Evolutionary conservation across 2,113 vertebrate species (phyloP).

Genomic region (Girardinichthys multiradiatus): DNA sequence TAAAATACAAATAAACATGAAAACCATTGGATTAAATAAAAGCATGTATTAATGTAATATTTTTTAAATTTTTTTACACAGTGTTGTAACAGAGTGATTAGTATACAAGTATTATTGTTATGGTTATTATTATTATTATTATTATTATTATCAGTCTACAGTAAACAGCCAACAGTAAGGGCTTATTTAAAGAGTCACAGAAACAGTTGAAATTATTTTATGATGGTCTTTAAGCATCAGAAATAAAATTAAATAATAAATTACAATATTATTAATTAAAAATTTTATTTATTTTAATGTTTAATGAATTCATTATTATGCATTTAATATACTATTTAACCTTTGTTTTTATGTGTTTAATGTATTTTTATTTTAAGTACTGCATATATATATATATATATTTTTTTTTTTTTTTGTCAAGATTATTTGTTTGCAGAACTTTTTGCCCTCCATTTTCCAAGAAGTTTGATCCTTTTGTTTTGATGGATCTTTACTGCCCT

Average conservation of each 20-base stretch:
- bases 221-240: not conserved
- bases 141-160: no score
- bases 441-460: not conserved
- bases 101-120: not conserved
- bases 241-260: not conserved
- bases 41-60: not conserved
- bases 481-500: constrained; percentile 28
- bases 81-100: not conserved
- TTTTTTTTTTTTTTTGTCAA: not conserved
- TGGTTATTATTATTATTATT: not conserved
- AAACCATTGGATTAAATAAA: not conserved
- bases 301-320: not conserved
- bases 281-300: not conserved
- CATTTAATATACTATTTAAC: not conserved
- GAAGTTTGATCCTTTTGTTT: not conserved
- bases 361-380: no score
- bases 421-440: not conserved
- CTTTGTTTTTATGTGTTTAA: not conserved
- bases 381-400: no score
- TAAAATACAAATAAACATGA: not conserved
- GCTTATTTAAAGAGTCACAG: no score
- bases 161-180: no score
- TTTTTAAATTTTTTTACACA: not conserved
- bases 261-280: not conserved
- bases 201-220: not conserved